Conservation (phyloP, 2,888 invertebrate genomes). For the Incurvaria masculella region DNA sequence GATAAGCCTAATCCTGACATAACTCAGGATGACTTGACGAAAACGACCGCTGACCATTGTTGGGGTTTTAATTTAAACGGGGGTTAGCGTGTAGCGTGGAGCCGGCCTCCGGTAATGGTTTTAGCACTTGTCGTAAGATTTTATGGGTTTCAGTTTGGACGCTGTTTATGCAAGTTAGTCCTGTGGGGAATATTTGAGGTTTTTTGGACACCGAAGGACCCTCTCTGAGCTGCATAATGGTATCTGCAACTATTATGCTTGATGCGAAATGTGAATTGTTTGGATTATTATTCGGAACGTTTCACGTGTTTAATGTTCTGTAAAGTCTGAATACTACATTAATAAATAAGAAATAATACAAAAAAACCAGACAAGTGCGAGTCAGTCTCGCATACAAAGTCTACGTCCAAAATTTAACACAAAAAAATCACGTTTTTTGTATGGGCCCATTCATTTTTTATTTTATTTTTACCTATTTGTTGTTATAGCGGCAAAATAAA, state of each 20-base stretch:
- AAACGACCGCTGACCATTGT: constrained; percentile 33
- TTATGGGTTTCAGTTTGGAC: constrained; percentile 30
- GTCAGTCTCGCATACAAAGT: too few relatives aligned
- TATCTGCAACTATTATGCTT: background rate
- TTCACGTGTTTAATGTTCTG: too few relatives aligned
- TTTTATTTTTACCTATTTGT: too few relatives aligned
- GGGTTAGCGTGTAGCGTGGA: constrained; percentile 24
- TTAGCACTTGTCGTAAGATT: constrained; percentile 50
- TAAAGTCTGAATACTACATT: too few relatives aligned
- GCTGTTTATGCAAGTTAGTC: constrained; percentile 49
- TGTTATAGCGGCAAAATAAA: too few relatives aligned
- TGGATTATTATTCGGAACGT: too few relatives aligned
- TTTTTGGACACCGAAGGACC: constrained; percentile 26
- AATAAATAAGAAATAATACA: too few relatives aligned
- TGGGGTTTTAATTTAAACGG: constrained; percentile 53
- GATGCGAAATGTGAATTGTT: background rate
- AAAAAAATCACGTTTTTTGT: too few relatives aligned
- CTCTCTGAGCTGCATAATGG: background rate
- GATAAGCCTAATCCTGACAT: constrained; percentile 52
- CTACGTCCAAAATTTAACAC: too few relatives aligned
- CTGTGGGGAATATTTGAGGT: constrained; percentile 46
- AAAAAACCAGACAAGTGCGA: too few relatives aligned
- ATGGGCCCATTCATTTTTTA: too few relatives aligned
- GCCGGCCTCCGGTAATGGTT: constrained; percentile 40
- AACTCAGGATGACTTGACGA: constrained; percentile 45